phyloP scores from a whole-genome alignment of 2,888 invertebrate genomes.

The Drosophila bunnanda region DNA sequence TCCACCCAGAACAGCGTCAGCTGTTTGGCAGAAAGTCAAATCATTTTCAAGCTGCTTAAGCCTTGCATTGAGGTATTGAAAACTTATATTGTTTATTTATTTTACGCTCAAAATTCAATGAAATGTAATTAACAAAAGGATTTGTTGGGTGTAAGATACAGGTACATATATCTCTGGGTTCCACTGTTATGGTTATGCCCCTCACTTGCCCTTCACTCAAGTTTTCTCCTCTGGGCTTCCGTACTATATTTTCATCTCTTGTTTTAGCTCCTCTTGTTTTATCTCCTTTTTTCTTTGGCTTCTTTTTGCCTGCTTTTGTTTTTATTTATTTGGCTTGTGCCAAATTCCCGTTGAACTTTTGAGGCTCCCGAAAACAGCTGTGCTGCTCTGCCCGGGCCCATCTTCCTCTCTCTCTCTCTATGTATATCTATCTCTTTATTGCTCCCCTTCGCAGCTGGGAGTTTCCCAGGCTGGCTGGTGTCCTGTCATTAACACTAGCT shows the following conservation, averaged over 20 bases:
- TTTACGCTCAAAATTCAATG: neutral
- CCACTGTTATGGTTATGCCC: conserved; percentile 44
- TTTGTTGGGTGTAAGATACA: neutral
- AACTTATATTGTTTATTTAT: neutral
- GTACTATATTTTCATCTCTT: conserved; percentile 4
- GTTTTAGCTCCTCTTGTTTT: conserved; percentile 20
- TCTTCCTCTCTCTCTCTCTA: conserved; percentile 5
- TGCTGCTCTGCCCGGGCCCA: conserved; percentile 19
- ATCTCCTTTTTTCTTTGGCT: conserved; percentile 5
- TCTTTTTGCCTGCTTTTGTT: conserved; percentile 18
- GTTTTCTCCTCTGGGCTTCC: conserved; percentile 5
- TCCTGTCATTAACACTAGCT: conserved; percentile 63
- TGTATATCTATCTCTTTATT: conserved; percentile 1
- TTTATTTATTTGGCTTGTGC: conserved; percentile 39
- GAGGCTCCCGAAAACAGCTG: conserved; percentile 38
- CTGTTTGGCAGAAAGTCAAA: neutral
- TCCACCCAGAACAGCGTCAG: neutral
- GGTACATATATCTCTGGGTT: neutral
- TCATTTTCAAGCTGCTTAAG: conserved; percentile 9
- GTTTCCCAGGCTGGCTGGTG: conserved; percentile 45
- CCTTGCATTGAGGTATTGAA: neutral
- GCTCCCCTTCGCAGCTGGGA: neutral
- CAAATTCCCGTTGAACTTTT: conserved; percentile 47
- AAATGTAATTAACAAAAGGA: conserved; percentile 16
- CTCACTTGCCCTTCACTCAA: conserved; percentile 47